Percentiles rank a stretch among this genome's conserved stretches.
Evolutionary conservation across 2,888 invertebrate species (phyloP).

Genomic region (Epiblema foenella): DNA sequence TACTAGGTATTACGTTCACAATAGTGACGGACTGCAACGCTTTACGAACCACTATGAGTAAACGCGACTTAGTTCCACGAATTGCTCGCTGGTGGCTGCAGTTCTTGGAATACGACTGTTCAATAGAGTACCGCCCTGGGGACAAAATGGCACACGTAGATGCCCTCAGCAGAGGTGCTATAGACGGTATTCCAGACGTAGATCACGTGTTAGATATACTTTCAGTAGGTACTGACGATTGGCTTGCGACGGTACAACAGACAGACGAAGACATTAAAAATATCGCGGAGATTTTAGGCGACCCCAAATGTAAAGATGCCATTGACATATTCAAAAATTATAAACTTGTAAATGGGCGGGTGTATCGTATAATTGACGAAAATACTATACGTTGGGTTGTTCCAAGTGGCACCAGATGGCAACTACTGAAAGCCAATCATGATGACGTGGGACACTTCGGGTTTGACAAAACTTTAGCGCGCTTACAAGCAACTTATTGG

Average conservation of each 20-base stretch:
- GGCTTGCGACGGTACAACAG: not conserved
- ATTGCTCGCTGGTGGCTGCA: slow-evolving; percentile 9
- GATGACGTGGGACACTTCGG: not conserved
- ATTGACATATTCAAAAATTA: not conserved
- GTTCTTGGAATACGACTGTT: slow-evolving; percentile 8
- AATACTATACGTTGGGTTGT: not conserved
- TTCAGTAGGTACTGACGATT: not conserved
- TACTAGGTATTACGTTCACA: not conserved
- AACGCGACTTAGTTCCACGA: not conserved
- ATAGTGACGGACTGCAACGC: not conserved
- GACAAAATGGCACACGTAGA: not conserved
- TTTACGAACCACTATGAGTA: not conserved
- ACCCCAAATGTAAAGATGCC: not conserved
- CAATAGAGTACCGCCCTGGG: not conserved
- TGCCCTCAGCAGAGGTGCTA: not conserved
- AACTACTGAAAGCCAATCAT: not conserved
- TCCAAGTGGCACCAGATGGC: not conserved
- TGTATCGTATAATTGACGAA: not conserved
- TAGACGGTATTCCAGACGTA: not conserved
- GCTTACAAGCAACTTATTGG: not conserved
- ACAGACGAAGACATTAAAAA: not conserved
- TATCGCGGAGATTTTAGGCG: not conserved
- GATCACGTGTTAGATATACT: not conserved
- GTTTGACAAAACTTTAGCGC: not conserved
- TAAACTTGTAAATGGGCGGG: not conserved